Evolutionary conservation across 2,113 vertebrate genomes (phyloP).

Genomic region (Tricholaema leucomelas): DNA sequence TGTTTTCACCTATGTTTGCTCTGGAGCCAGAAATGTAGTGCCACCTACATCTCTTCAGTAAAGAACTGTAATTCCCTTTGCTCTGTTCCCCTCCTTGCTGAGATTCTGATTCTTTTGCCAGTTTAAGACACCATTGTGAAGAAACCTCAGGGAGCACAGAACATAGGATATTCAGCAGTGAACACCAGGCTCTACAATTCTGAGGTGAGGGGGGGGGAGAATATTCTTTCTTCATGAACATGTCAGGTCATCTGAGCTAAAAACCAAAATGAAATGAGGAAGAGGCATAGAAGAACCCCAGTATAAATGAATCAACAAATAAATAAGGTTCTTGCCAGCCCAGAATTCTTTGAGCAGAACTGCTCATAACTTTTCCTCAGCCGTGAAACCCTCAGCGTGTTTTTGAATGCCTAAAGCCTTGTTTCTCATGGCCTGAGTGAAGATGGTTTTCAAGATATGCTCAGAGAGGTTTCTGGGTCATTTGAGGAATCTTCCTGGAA

Average conservation of each 20-base stretch:
- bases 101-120: constrained; percentile 59
- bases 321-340: constrained; percentile 27
- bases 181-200: constrained; percentile 10
- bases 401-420: not conserved
- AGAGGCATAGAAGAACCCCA: constrained; percentile 24
- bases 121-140: constrained; percentile 40
- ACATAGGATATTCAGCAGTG: not conserved
- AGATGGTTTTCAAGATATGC: not conserved
- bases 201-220: not conserved
- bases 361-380: not conserved
- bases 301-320: constrained; percentile 67
- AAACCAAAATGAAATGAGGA: constrained; percentile 17
- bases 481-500: constrained; percentile 47
- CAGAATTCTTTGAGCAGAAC: not conserved
- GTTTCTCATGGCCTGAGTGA: constrained; percentile 5
- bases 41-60: not conserved
- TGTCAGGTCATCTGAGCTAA: constrained; percentile 26
- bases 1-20: constrained; percentile 20
- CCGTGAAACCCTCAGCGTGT: not conserved
- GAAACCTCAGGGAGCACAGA: constrained; percentile 17
- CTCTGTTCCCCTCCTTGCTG: constrained; percentile 28
- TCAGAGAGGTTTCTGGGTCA: constrained; percentile 37
- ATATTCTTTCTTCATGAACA: not conserved
- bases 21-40: not conserved
- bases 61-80: not conserved